A percentile compares a stretch with the other conserved stretches of the same genome.
These are phyloP conservation scores for Penaeus indicus DNA, from an alignment of 1,140 invertebrate genomes.

Conservation along the genomic window DNA sequence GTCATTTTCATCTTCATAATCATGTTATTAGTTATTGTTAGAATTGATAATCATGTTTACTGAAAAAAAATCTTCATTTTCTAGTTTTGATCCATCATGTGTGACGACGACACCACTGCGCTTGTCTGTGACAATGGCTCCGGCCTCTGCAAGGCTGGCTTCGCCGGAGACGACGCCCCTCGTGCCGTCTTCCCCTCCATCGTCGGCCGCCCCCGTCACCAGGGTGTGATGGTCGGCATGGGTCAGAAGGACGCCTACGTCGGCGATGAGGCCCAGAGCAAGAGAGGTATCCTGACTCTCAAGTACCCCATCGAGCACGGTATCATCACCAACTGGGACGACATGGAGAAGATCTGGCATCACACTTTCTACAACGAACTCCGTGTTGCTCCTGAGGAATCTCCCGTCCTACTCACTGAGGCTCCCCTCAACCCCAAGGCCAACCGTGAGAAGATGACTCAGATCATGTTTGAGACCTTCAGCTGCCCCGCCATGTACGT, in stretches of 20 bases:
- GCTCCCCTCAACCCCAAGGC: conserved; percentile 28
- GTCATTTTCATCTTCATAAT: too few relatives aligned
- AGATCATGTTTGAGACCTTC: conserved; percentile 40
- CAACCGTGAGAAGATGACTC: conserved; percentile 37
- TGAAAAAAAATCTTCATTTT: background rate
- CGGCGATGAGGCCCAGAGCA: conserved; percentile 93
- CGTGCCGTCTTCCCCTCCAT: conserved; percentile 91
- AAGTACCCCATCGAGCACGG: conserved; percentile 96
- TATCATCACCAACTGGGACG: conserved; percentile 96
- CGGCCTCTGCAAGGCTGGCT: conserved; percentile 74
- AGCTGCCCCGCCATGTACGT: conserved; percentile 37
- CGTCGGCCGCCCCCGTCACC: conserved; percentile 75
- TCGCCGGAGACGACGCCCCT: conserved; percentile 88
- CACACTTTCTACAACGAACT: conserved; percentile 96
- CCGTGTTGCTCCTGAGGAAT: conserved; percentile 94
- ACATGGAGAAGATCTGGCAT: conserved; percentile 98
- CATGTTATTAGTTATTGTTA: too few relatives aligned
- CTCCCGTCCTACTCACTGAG: conserved; percentile 69
- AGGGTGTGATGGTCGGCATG: conserved; percentile 94
- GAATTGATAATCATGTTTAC: too few relatives aligned
- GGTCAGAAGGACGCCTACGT: conserved; percentile 92
- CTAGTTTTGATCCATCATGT: background rate
- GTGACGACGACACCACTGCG: background rate
- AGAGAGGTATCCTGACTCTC: conserved; percentile 90
- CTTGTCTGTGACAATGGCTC: conserved; percentile 18